Conservation (phyloP, 2,113 vertebrate species). For the Anhinga anhinga region DNA sequence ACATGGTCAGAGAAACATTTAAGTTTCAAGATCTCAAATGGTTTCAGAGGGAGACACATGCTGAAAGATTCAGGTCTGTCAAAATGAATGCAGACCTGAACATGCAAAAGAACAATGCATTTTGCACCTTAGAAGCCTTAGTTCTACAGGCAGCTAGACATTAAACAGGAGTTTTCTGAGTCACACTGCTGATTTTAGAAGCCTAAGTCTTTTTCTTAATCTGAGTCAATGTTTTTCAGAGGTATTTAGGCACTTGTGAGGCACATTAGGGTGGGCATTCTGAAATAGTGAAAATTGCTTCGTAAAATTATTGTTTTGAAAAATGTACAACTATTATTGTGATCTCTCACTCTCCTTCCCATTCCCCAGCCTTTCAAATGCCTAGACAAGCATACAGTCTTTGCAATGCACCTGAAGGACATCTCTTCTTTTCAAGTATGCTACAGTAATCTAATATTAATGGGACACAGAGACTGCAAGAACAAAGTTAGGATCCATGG, state of each 20-base stretch:
- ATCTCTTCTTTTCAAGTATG: not conserved
- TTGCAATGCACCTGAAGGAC: not conserved
- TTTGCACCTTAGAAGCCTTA: not conserved
- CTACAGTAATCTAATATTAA: not conserved
- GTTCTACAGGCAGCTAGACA: not conserved
- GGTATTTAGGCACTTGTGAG: not conserved
- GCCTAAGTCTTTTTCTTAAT: not conserved
- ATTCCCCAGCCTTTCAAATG: not conserved
- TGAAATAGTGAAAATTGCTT: not conserved
- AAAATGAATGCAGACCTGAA: not conserved
- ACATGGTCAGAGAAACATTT: accelerated
- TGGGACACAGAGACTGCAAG: not conserved
- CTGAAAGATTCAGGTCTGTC: not conserved
- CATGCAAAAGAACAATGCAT: not conserved
- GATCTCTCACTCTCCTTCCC: not conserved
- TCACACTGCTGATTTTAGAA: not conserved
- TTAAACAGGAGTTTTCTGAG: not conserved
- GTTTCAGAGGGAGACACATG: not conserved
- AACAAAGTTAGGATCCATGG: not conserved
- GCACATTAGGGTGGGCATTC: not conserved
- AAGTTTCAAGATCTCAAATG: not conserved
- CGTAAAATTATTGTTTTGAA: not conserved
- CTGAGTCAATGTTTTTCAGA: not conserved
- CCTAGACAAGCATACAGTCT: not conserved
- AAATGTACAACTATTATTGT: not conserved